These are phyloP conservation scores for Leptinotarsa peninsularis DNA, from an alignment of 2,888 invertebrate species.

Conservation along the genomic window DNA sequence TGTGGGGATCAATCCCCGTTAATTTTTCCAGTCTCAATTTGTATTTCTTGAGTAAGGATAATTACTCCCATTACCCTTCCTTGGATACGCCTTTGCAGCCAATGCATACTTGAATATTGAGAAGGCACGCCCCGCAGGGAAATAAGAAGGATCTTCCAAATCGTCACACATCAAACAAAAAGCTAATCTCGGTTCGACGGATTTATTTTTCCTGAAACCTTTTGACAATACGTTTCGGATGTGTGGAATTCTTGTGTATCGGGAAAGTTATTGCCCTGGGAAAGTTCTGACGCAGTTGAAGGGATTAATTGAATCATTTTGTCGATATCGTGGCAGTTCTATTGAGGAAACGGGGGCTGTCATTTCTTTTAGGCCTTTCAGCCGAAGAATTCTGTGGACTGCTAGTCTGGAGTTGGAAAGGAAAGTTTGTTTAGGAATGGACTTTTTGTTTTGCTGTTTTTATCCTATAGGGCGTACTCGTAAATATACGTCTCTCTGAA, in stretches of 20 bases:
- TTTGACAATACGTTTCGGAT: slow-evolving; percentile 44
- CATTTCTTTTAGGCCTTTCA: slow-evolving; percentile 20
- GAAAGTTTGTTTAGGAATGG: slow-evolving; percentile 1
- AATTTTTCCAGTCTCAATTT: no score
- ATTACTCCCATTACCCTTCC: no score
- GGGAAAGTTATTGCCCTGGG: slow-evolving; percentile 37
- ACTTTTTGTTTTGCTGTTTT: slow-evolving; percentile 7
- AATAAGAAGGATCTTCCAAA: slow-evolving; percentile 52
- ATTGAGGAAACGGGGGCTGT: slow-evolving; percentile 29
- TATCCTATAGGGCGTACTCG: background rate
- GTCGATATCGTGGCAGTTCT: slow-evolving; percentile 36
- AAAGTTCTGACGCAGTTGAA: slow-evolving; percentile 38
- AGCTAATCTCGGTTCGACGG: slow-evolving; percentile 44
- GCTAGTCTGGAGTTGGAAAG: background rate
- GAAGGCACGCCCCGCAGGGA: slow-evolving; percentile 55
- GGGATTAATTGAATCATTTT: slow-evolving; percentile 42
- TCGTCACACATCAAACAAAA: slow-evolving; percentile 49
- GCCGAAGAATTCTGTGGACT: slow-evolving; percentile 8
- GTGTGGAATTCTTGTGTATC: slow-evolving; percentile 38
- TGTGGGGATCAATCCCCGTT: no score
- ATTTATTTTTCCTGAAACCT: slow-evolving; percentile 42
- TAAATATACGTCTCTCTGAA: background rate
- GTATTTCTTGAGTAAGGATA: no score
- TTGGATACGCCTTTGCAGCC: slow-evolving; percentile 15
- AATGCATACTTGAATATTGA: slow-evolving; percentile 60